Percentiles rank a stretch among this genome's conserved stretches.
Conservation (phyloP, 2,888 invertebrate genomes). For the Leistus spinibarbis region DNA sequence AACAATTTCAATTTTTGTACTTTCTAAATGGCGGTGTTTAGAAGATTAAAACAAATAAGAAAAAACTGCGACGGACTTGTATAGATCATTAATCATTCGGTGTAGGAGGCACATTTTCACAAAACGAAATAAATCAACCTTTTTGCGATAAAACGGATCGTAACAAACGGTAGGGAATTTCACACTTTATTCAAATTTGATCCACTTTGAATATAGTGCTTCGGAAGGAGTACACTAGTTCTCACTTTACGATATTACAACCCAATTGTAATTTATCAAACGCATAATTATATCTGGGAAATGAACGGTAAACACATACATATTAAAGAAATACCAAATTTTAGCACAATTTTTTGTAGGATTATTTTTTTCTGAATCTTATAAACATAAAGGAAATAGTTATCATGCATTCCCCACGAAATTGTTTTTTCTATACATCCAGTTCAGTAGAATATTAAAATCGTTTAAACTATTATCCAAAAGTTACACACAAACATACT, state of each 20-base stretch:
- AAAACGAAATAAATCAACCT: slow-evolving; percentile 1
- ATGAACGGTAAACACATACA: no score
- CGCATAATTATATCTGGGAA: no score
- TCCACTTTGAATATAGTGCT: background rate
- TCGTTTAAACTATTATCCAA: no score
- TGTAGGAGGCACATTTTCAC: slow-evolving; percentile 9
- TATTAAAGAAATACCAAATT: no score
- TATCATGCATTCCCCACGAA: no score
- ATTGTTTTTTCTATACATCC: no score
- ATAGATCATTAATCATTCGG: slow-evolving; percentile 6
- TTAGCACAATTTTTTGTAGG: no score
- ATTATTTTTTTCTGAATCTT: no score
- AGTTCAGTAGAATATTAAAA: no score
- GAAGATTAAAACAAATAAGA: background rate
- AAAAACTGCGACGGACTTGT: background rate
- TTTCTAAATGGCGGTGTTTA: slow-evolving; percentile 2
- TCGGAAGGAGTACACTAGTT: background rate
- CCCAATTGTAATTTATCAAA: no score
- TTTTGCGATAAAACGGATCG: background rate
- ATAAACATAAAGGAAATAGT: no score
- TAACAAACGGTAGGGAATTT: background rate
- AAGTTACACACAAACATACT: no score
- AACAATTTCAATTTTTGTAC: slow-evolving; percentile 4
- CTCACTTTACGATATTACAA: background rate
- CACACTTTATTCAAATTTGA: background rate